Conservation (phyloP, 1,140 invertebrate species). For the Muscidifurax raptorellus region DNA sequence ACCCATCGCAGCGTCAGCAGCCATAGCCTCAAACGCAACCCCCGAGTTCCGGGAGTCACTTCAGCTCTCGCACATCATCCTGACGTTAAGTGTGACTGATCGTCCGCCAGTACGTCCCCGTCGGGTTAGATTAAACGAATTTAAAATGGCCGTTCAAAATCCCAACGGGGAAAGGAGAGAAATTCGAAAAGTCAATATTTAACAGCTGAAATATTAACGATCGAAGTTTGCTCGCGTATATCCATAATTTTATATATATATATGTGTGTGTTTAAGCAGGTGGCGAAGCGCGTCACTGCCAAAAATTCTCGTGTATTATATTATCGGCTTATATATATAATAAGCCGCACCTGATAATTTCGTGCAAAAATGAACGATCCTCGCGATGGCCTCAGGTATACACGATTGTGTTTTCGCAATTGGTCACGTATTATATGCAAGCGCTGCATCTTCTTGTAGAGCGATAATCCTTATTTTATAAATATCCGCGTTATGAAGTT, state of each 20-base stretch:
- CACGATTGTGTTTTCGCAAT: constrained; percentile 69
- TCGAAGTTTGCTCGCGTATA: background rate
- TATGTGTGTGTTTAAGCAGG: no score
- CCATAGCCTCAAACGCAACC: constrained; percentile 58
- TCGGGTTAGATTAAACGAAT: constrained; percentile 38
- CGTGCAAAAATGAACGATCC: constrained; percentile 72
- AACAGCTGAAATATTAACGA: background rate
- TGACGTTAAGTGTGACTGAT: constrained; percentile 67
- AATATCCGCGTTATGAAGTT: background rate
- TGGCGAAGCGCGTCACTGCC: no score
- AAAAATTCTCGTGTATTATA: no score
- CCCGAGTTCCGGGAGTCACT: constrained; percentile 64
- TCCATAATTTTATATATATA: no score
- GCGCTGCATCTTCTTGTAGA: constrained; percentile 52
- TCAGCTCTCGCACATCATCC: constrained; percentile 43
- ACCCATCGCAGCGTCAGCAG: no score
- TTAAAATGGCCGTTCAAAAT: constrained; percentile 62
- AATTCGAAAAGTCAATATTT: constrained; percentile 30
- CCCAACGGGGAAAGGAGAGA: background rate
- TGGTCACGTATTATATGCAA: constrained; percentile 67
- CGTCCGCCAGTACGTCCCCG: constrained; percentile 45
- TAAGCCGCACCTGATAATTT: constrained; percentile 61
- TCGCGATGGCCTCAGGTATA: constrained; percentile 59
- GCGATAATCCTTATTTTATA: background rate
- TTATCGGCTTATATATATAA: constrained; percentile 48